Conservation (phyloP, 2,888 invertebrate species). For the Gryllus longicercus region DNA sequence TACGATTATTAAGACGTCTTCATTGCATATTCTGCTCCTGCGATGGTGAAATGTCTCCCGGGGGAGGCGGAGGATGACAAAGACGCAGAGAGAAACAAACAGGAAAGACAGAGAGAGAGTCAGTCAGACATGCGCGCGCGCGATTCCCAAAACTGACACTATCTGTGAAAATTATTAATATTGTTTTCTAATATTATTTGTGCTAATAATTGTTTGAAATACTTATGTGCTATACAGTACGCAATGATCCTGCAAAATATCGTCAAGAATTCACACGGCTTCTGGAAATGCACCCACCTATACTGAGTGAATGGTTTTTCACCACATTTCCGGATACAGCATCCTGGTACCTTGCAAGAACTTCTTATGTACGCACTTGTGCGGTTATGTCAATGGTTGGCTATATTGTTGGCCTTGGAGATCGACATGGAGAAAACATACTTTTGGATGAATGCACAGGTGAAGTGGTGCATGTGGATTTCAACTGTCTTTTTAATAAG, state of each 20-base stretch:
- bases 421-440: conserved; percentile 95
- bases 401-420: conserved; percentile 89
- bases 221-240: neutral
- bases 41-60: no score
- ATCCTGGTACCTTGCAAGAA: conserved; percentile 86
- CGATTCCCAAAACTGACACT: no score
- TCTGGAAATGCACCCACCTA: conserved; percentile 71
- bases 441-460: conserved; percentile 88
- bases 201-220: no score
- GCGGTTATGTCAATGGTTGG: conserved; percentile 99
- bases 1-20: no score
- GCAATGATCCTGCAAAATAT: neutral
- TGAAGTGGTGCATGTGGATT: conserved; percentile 95
- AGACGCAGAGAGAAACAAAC: no score
- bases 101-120: no score
- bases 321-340: conserved; percentile 85
- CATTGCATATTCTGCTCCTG: no score
- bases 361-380: conserved; percentile 84
- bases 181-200: no score
- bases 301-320: conserved; percentile 90
- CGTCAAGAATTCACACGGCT: conserved; percentile 53
- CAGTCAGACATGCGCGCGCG: no score
- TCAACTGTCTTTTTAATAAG: conserved; percentile 95
- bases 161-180: no score
- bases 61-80: no score